Evolutionary conservation across 2,888 invertebrate species (phyloP).

Genomic region (Lycophotia porphyrea): DNA sequence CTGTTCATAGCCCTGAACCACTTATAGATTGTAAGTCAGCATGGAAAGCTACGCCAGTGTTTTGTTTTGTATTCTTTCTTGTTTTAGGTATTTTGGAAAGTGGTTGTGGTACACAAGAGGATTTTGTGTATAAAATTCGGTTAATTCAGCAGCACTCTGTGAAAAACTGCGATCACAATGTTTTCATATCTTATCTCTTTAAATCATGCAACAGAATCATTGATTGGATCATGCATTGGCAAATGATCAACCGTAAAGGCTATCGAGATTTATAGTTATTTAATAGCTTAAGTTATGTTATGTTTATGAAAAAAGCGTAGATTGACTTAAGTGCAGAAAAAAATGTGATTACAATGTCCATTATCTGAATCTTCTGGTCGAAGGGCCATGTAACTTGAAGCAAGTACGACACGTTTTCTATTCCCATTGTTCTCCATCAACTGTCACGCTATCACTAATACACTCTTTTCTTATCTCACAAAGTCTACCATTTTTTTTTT

Average conservation of each 20-base stretch:
- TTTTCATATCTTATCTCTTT: not conserved
- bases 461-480: not conserved
- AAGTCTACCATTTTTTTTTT: not conserved
- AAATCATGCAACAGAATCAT: not conserved
- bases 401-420: not conserved
- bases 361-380: not conserved
- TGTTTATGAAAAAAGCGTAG: not conserved
- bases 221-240: not conserved
- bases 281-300: too few relatives aligned
- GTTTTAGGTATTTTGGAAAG: conserved; percentile 4
- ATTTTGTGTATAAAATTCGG: not conserved
- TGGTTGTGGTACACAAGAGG: not conserved
- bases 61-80: conserved; percentile 29
- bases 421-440: not conserved
- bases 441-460: not conserved
- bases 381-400: not conserved
- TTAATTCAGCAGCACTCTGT: not conserved
- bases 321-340: not conserved
- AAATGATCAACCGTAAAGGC: not conserved
- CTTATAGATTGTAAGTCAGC: conserved; percentile 50
- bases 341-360: not conserved
- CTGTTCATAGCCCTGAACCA: conserved; percentile 50
- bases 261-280: not conserved
- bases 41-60: conserved; percentile 19
- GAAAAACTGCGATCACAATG: not conserved